Percentiles rank a stretch among this genome's conserved stretches.
Conservation (phyloP, 2,888 invertebrate species). For the Rapana venosa region DNA sequence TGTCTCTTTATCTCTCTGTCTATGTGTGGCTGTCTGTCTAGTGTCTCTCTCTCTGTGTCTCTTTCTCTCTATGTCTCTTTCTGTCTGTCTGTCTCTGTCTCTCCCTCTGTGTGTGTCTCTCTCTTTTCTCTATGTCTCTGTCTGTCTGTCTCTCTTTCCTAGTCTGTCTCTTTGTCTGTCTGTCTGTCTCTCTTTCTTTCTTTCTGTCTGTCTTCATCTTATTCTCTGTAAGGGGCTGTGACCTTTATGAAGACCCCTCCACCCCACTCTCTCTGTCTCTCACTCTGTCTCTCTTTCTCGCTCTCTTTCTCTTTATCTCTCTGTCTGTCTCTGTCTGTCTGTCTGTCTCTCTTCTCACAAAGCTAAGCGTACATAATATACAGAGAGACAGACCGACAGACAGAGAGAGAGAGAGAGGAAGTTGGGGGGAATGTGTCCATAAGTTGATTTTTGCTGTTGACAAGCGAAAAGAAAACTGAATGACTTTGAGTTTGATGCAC, state of each 20-base stretch:
- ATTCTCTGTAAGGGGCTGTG: too few relatives aligned
- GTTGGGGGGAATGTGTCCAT: too few relatives aligned
- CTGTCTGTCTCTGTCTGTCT: background rate
- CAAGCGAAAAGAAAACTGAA: too few relatives aligned
- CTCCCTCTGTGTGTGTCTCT: conserved; percentile 9
- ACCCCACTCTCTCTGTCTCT: conserved; percentile 7
- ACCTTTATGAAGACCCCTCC: too few relatives aligned
- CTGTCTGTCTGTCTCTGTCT: too few relatives aligned
- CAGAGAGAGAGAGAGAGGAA: too few relatives aligned
- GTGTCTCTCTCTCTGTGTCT: too few relatives aligned
- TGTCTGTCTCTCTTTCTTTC: background rate
- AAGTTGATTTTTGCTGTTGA: too few relatives aligned
- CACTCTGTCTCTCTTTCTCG: conserved; percentile 22
- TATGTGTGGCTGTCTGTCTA: background rate
- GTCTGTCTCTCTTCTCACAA: background rate
- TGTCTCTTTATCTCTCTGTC: background rate
- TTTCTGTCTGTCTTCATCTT: background rate
- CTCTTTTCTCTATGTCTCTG: background rate
- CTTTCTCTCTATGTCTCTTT: too few relatives aligned
- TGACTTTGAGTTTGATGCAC: too few relatives aligned
- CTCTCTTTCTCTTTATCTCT: background rate
- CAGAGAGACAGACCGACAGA: too few relatives aligned
- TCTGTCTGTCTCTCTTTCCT: background rate
- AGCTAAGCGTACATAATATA: too few relatives aligned
- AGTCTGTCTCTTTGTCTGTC: background rate